A percentile compares a stretch with the other conserved stretches of the same genome.
Evolutionary conservation across 2,797 vertebrate species (phyloP).

Genomic region (Enteromius anoplus): DNA sequence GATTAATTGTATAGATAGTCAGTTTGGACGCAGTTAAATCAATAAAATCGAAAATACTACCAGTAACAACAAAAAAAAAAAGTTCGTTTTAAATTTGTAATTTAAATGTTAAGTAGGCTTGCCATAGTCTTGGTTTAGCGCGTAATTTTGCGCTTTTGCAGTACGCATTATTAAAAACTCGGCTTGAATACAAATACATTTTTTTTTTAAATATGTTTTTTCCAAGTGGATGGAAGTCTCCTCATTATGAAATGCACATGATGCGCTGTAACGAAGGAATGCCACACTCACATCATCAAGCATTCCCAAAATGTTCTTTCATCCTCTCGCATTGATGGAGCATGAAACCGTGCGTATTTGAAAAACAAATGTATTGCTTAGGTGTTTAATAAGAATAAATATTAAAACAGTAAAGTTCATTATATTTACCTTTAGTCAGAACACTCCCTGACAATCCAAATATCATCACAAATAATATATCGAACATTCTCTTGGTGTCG

Average conservation of each 20-base stretch:
- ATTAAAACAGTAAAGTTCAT: neutral
- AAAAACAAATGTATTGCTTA: neutral
- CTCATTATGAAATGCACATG: neutral
- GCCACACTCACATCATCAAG: neutral
- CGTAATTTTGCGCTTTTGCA: neutral
- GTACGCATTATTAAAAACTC: neutral
- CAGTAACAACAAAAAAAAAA: neutral
- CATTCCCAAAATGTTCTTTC: neutral
- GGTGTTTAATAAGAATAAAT: neutral
- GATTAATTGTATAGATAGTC: neutral
- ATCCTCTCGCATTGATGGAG: neutral
- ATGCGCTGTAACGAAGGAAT: neutral
- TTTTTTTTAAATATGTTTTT: neutral
- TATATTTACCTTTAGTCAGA: constrained; percentile 75
- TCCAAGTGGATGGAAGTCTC: neutral
- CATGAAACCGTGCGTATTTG: neutral
- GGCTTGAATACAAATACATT: neutral
- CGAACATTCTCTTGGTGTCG: constrained; percentile 70
- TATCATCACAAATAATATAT: constrained; percentile 71
- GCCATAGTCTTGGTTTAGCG: neutral
- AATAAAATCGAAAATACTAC: neutral
- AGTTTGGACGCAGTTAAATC: neutral
- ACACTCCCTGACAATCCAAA: constrained; percentile 77
- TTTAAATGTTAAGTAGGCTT: neutral
- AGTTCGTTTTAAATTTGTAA: neutral